Conservation (phyloP, 2,797 vertebrate species). For the Onychomys leucogaster region DNA sequence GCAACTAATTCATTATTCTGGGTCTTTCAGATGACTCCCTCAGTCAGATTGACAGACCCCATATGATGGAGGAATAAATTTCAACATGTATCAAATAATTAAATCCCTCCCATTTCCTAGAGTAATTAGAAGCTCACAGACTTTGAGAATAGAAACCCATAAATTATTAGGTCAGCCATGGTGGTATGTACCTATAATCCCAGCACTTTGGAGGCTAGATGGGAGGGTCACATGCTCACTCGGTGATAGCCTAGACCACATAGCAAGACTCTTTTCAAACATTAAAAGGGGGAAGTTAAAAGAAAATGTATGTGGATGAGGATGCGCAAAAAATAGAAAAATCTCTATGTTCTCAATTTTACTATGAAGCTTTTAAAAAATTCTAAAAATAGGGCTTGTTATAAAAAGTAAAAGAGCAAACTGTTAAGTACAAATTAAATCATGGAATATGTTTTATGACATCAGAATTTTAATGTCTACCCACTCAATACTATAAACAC, state of each 20-base stretch:
- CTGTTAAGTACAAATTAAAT: slow-evolving; percentile 29
- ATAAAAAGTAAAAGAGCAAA: not conserved
- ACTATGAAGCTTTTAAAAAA: slow-evolving; percentile 24
- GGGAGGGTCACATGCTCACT: not conserved
- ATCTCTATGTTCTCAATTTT: not conserved
- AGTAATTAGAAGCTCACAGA: not conserved
- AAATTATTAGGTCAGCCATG: not conserved
- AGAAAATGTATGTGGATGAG: not conserved
- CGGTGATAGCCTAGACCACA: not conserved
- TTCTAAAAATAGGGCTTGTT: not conserved
- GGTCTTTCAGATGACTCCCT: not conserved
- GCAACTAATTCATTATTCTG: not conserved
- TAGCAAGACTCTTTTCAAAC: not conserved
- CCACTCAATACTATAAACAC: slow-evolving; percentile 4
- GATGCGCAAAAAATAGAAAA: not conserved
- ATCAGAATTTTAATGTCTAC: slow-evolving; percentile 16
- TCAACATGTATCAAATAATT: slow-evolving; percentile 21
- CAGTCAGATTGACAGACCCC: not conserved
- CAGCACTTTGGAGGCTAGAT: not conserved
- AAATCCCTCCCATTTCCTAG: not conserved
- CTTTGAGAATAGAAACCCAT: slow-evolving; percentile 33
- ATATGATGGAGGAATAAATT: slow-evolving; percentile 14
- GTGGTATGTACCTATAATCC: not conserved
- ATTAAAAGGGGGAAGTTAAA: not conserved
- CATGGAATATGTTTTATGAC: not conserved